These are phyloP conservation scores for Tubiluchus corallicola DNA, from an alignment of 2,888 invertebrate species.

Conservation along the genomic window DNA sequence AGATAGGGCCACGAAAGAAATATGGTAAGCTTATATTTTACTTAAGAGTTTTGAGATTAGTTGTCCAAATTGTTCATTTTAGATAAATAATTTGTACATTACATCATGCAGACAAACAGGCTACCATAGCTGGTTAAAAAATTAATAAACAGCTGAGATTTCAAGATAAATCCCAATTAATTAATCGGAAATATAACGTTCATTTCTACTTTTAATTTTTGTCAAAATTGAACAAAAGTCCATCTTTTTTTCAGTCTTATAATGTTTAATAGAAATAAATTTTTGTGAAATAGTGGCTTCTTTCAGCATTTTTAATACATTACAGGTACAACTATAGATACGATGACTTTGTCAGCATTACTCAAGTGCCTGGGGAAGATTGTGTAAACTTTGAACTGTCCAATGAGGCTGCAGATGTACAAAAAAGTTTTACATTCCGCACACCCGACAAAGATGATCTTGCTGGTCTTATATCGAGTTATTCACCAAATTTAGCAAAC, in stretches of 20 bases:
- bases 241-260: too few species aligned
- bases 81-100: too few species aligned
- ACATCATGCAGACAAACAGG: too few species aligned
- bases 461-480: conserved; percentile 74
- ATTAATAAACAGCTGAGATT: too few species aligned
- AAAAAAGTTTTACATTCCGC: conserved; percentile 81
- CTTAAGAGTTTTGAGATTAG: background rate
- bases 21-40: background rate
- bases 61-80: background rate
- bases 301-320: too few species aligned
- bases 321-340: conserved; percentile 56
- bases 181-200: too few species aligned
- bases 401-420: conserved; percentile 41
- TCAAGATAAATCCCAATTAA: too few species aligned
- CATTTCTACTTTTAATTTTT: too few species aligned
- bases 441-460: conserved; percentile 75
- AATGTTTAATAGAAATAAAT: too few species aligned
- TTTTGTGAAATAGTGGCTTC: too few species aligned
- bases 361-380: conserved; percentile 75
- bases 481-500: conserved; percentile 60
- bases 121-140: too few species aligned
- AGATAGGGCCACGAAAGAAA: conserved; percentile 34
- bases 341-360: conserved; percentile 69
- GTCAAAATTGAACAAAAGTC: too few species aligned
- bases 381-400: conserved; percentile 74